phyloP scores from a whole-genome alignment of 2,113 vertebrate genomes.

The Tachycineta bicolor region DNA sequence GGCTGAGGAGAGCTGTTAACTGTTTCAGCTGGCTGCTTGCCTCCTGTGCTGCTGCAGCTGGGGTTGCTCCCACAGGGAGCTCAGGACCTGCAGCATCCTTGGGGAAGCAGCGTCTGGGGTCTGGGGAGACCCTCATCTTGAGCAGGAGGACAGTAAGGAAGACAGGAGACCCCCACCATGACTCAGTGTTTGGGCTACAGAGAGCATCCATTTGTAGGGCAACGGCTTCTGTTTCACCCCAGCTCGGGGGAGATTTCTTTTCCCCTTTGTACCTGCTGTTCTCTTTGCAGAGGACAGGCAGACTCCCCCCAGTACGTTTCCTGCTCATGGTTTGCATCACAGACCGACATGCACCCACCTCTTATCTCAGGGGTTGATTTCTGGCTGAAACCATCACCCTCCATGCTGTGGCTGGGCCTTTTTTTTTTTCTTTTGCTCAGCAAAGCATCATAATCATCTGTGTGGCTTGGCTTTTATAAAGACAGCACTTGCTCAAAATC shows the following conservation, averaged over 20 bases:
- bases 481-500: not conserved
- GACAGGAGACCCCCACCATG: not conserved
- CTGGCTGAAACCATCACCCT: not conserved
- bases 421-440: not conserved
- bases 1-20: constrained; percentile 34
- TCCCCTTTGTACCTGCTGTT: not conserved
- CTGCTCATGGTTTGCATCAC: not conserved
- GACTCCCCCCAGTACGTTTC: fast-evolving
- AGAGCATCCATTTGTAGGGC: not conserved
- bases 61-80: fast-evolving
- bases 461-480: not conserved
- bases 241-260: not conserved
- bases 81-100: not conserved
- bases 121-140: fast-evolving
- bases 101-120: not conserved
- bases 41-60: not conserved
- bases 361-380: not conserved
- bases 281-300: not conserved
- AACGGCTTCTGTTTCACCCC: not conserved
- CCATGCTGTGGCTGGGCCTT: too few species aligned
- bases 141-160: not conserved
- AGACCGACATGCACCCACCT: not conserved
- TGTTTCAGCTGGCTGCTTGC: not conserved
- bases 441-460: not conserved
- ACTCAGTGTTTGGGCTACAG: not conserved